Percentiles rank a stretch among this genome's conserved stretches.
phyloP scores from a whole-genome alignment of 2,113 vertebrate species.

The Gambusia holbrooki region DNA sequence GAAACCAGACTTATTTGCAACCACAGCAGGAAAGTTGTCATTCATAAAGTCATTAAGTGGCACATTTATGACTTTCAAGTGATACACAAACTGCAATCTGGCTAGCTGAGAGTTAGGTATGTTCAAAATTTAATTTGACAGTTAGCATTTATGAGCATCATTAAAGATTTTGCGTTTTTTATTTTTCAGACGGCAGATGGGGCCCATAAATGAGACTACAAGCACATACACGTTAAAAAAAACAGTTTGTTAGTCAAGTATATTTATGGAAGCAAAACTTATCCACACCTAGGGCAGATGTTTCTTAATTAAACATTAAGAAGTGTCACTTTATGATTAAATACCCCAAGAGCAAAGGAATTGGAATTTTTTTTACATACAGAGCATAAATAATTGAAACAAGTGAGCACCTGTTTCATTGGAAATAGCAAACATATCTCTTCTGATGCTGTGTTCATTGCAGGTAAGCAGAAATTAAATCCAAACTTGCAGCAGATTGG shows the following conservation, averaged over 20 bases:
- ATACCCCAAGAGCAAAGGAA: not conserved
- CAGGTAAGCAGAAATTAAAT: not conserved
- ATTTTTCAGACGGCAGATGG: not conserved
- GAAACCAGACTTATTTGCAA: constrained; percentile 15
- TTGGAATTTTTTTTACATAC: not conserved
- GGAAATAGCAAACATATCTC: not conserved
- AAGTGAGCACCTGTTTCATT: not conserved
- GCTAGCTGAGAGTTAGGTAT: not conserved
- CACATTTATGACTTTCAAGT: not conserved
- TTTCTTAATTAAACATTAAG: not conserved
- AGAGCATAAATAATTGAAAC: not conserved
- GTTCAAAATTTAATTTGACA: not conserved
- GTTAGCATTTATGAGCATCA: constrained; percentile 13
- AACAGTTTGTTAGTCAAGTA: not conserved
- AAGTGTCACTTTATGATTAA: not conserved
- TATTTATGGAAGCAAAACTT: not conserved
- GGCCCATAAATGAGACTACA: not conserved
- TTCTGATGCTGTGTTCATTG: not conserved
- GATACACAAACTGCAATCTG: constrained; percentile 4
- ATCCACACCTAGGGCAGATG: not conserved
- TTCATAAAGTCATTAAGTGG: constrained; percentile 9
- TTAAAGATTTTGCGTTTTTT: not conserved
- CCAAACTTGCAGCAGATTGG: not conserved
- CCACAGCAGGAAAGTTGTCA: constrained; percentile 3
- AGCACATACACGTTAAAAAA: not conserved